Conservation (phyloP, 2,797 vertebrate genomes). For the Chelon labrosus region DNA sequence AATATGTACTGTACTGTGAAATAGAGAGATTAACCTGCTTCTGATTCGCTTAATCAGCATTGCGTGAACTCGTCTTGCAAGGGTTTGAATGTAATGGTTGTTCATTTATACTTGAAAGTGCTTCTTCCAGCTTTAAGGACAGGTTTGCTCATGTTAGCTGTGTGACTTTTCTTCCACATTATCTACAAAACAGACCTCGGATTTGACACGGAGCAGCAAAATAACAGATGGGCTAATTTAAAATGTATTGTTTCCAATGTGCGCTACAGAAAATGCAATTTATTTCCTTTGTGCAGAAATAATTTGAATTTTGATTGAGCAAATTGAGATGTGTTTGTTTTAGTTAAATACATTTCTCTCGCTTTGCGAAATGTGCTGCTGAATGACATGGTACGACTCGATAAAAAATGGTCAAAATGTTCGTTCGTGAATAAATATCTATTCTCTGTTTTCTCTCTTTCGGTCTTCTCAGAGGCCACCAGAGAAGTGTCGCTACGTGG, state of each 20-base stretch:
- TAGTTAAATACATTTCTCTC: neutral
- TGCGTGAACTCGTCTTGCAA: too few species aligned
- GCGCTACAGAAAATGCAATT: too few species aligned
- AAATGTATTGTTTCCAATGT: too few species aligned
- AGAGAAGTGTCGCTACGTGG: slow-evolving; percentile 91
- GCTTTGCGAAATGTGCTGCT: neutral
- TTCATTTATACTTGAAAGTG: too few species aligned
- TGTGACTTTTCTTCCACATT: neutral
- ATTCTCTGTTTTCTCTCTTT: slow-evolving; percentile 1
- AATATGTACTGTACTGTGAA: too few species aligned
- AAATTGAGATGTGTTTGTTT: neutral
- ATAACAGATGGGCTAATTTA: too few species aligned
- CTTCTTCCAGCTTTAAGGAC: neutral
- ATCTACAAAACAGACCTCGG: neutral
- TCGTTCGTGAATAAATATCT: neutral
- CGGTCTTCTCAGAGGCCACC: slow-evolving; percentile 83
- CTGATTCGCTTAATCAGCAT: too few species aligned
- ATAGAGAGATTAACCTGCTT: too few species aligned
- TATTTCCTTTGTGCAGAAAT: too few species aligned
- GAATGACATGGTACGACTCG: neutral
- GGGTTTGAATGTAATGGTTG: too few species aligned
- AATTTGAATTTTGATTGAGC: neutral
- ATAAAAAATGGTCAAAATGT: neutral
- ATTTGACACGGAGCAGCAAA: too few species aligned
- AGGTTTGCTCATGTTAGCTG: neutral